A percentile compares a stretch with the other conserved stretches of the same genome.
Evolutionary conservation across 2,113 vertebrate species (phyloP).

Genomic region (Rhinoptilus africanus): DNA sequence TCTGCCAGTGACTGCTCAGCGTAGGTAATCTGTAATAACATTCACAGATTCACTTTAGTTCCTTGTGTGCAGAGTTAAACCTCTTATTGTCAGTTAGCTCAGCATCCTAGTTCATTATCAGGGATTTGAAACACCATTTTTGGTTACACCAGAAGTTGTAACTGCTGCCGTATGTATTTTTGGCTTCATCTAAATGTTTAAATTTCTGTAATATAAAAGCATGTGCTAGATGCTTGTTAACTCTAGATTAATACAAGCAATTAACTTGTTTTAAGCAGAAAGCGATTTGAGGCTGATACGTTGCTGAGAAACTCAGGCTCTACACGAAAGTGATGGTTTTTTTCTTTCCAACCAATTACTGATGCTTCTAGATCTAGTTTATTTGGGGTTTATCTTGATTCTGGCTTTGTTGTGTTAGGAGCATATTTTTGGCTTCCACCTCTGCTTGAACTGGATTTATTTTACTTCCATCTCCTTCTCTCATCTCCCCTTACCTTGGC

Average conservation of each 20-base stretch:
- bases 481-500: neutral
- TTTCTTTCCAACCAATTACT: neutral
- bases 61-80: slow-evolving; percentile 41
- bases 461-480: neutral
- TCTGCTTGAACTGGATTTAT: neutral
- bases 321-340: neutral
- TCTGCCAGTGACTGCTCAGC: neutral
- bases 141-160: neutral
- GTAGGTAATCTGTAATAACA: slow-evolving; percentile 46
- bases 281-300: neutral
- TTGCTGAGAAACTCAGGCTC: neutral
- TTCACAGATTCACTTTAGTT: slow-evolving; percentile 47
- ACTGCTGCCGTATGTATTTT: neutral
- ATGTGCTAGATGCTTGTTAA: neutral
- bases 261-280: neutral
- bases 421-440: neutral
- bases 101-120: slow-evolving; percentile 16
- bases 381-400: neutral
- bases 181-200: neutral
- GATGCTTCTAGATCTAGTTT: neutral
- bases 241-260: neutral
- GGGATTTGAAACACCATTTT: slow-evolving; percentile 51
- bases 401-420: neutral
- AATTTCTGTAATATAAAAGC: neutral
- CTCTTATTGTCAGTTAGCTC: slow-evolving; percentile 59